A percentile compares a stretch with the other conserved stretches of the same genome.
These are phyloP conservation scores for Prosapia bicincta DNA, from an alignment of 2,888 invertebrate species.

Conservation along the genomic window DNA sequence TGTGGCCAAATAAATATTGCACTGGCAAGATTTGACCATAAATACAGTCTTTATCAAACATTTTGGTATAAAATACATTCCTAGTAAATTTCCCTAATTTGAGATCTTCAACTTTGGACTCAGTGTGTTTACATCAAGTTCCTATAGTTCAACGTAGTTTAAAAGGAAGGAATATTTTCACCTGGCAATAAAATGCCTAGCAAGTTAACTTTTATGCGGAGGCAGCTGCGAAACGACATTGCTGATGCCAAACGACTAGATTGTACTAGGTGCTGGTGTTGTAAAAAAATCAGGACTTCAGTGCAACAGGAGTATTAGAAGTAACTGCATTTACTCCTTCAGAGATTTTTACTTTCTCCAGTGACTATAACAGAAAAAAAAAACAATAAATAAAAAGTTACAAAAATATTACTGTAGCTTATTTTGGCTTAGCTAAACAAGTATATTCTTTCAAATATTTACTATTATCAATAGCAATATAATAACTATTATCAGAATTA, in stretches of 20 bases:
- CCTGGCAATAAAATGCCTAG: no score
- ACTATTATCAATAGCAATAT: no score
- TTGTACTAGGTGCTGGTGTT: background rate
- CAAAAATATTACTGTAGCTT: no score
- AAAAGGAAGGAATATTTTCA: no score
- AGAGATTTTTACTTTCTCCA: constrained; percentile 10
- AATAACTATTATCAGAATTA: no score
- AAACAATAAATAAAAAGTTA: background rate
- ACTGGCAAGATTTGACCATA: background rate
- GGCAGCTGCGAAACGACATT: no score
- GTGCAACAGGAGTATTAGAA: constrained; percentile 14
- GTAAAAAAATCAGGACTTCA: constrained; percentile 8
- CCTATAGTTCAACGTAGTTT: background rate
- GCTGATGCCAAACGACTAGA: background rate
- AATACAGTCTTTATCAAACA: background rate
- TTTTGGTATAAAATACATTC: background rate
- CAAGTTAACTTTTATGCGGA: no score
- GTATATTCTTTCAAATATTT: no score
- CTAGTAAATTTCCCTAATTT: background rate
- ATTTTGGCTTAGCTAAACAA: no score
- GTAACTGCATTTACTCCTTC: background rate
- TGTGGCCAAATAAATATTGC: background rate
- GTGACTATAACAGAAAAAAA: background rate
- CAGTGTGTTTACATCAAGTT: background rate
- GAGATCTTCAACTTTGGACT: background rate